Evolutionary conservation across 2,888 invertebrate species (phyloP).

Genomic region (Lottia scabra): DNA sequence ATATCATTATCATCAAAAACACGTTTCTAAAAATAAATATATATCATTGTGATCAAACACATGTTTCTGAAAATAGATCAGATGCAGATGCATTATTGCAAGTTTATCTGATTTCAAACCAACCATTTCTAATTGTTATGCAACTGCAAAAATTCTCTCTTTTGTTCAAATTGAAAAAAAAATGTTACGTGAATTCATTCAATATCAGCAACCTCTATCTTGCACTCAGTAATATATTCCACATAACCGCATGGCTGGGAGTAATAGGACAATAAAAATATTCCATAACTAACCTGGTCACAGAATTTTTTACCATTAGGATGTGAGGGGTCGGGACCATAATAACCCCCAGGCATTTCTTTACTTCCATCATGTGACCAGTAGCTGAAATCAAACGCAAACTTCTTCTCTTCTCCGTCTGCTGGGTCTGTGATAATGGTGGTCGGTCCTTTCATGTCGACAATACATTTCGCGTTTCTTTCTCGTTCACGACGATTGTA

Average conservation of each 20-base stretch:
- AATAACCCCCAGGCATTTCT: constrained; percentile 70
- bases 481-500: constrained; percentile 72
- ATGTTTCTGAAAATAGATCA: constrained; percentile 67
- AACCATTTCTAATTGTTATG: too few relatives aligned
- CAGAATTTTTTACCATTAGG: constrained; percentile 71
- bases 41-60: constrained; percentile 73
- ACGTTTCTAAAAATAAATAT: constrained; percentile 66
- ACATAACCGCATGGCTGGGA: too few relatives aligned
- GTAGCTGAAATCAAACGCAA: constrained; percentile 73
- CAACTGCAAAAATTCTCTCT: too few relatives aligned
- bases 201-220: too few relatives aligned
- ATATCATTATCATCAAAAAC: constrained; percentile 73
- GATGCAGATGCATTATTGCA: too few relatives aligned
- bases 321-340: constrained; percentile 66
- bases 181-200: too few relatives aligned
- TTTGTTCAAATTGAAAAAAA: too few relatives aligned
- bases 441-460: constrained; percentile 71
- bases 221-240: too few relatives aligned
- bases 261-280: too few relatives aligned
- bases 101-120: too few relatives aligned
- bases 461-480: constrained; percentile 70
- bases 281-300: constrained; percentile 70
- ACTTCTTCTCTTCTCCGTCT: constrained; percentile 67
- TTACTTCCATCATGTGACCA: constrained; percentile 74
- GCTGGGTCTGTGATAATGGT: constrained; percentile 71